Evolutionary conservation across 2,113 vertebrate species (phyloP).

Genomic region (Labeo catla): DNA sequence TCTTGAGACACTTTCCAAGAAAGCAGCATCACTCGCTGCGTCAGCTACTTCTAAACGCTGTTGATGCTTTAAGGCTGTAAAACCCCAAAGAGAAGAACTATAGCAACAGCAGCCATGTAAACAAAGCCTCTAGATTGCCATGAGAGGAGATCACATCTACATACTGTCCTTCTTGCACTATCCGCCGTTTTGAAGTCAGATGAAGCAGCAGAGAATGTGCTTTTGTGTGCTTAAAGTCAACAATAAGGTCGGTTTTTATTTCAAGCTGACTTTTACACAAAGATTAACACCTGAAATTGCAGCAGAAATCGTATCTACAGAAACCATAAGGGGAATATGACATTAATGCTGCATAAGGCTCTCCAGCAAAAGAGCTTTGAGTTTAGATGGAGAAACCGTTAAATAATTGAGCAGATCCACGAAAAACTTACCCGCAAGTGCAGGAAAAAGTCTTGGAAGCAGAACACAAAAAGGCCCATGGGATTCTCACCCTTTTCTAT

Average conservation of each 20-base stretch:
- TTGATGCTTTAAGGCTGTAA: slow-evolving; percentile 42
- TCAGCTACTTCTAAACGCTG: slow-evolving; percentile 30
- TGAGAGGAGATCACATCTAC: not conserved
- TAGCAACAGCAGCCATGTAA: slow-evolving; percentile 30
- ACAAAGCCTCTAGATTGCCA: slow-evolving; percentile 23
- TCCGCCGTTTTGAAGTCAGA: not conserved
- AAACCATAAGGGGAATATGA: not conserved
- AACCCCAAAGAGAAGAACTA: slow-evolving; percentile 19
- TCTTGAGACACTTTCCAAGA: slow-evolving; percentile 11
- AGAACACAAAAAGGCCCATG: not conserved
- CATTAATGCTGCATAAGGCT: not conserved
- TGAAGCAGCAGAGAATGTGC: not conserved
- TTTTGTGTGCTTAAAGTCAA: not conserved
- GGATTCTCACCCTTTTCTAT: not conserved
- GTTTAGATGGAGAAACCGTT: not conserved
- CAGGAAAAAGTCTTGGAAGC: slow-evolving; percentile 6
- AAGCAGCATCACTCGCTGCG: not conserved
- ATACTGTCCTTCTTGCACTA: not conserved
- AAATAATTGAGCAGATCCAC: slow-evolving; percentile 36
- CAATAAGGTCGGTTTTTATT: not conserved
- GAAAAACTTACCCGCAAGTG: not conserved
- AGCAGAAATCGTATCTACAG: not conserved
- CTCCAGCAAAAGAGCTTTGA: not conserved
- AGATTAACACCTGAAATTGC: not conserved
- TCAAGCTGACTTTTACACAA: not conserved